Evolutionary conservation across 2,888 invertebrate genomes (phyloP).

Genomic region (Creontiades dilutus): DNA sequence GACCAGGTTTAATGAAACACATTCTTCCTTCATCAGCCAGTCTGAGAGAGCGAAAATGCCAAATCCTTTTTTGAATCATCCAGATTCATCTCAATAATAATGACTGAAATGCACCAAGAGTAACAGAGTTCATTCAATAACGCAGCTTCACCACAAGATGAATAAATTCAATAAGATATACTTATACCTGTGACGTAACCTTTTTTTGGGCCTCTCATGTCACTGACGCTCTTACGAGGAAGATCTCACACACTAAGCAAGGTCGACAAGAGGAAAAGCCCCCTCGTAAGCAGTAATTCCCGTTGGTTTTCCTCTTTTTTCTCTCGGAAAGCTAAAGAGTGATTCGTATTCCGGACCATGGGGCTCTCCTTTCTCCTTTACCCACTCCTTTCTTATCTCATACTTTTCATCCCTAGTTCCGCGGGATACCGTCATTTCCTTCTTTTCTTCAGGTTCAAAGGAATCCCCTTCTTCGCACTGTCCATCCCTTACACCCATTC

Average conservation of each 20-base stretch:
- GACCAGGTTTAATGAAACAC: not conserved
- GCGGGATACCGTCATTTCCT: slow-evolving; percentile 59
- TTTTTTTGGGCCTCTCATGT: not conserved
- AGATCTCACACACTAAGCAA: slow-evolving; percentile 48
- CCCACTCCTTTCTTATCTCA: slow-evolving; percentile 48
- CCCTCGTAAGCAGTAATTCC: slow-evolving; percentile 54
- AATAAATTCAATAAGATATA: slow-evolving; percentile 30
- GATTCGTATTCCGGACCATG: slow-evolving; percentile 55
- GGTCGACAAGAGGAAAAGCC: slow-evolving; percentile 48
- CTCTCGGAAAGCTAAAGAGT: slow-evolving; percentile 27
- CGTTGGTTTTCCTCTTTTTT: not conserved
- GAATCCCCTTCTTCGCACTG: slow-evolving; percentile 28
- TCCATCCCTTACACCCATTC: slow-evolving; percentile 19
- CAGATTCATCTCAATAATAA: not conserved
- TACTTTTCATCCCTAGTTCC: slow-evolving; percentile 61
- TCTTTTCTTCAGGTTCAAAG: slow-evolving; percentile 53
- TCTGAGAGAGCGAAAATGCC: not conserved
- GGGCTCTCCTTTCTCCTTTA: not conserved
- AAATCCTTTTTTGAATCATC: not conserved
- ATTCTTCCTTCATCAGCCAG: not conserved
- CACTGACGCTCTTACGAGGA: not conserved
- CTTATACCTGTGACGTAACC: not conserved
- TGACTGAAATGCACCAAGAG: not conserved
- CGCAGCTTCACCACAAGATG: not conserved
- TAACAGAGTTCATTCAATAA: not conserved